phyloP scores from a whole-genome alignment of 2,113 vertebrate genomes.

The Pygoscelis antarcticus region DNA sequence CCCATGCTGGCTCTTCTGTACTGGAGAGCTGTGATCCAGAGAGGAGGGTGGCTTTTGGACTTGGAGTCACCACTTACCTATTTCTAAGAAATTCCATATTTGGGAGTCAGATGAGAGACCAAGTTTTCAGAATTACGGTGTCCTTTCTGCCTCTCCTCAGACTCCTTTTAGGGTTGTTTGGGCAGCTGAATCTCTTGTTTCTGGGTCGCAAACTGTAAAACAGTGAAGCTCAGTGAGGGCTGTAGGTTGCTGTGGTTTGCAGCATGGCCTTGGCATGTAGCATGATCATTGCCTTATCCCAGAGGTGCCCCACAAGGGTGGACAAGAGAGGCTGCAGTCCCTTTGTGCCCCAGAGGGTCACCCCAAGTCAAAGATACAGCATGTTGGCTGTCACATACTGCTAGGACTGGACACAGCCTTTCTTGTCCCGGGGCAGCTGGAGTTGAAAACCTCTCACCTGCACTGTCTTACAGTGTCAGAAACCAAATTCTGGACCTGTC shows the following conservation, averaged over 20 bases:
- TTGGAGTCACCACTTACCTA: neutral
- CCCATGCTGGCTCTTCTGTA: neutral
- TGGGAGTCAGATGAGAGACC: neutral
- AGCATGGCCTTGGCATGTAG: neutral
- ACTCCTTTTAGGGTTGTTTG: neutral
- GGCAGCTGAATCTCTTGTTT: neutral
- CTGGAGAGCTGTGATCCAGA: neutral
- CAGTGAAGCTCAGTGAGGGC: neutral
- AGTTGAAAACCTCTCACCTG: neutral
- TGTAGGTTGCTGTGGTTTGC: neutral
- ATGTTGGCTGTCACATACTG: rapidly evolving
- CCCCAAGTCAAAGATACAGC: neutral
- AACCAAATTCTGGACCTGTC: neutral
- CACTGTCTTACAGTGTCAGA: neutral
- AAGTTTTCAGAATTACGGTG: neutral
- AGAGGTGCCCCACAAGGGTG: neutral
- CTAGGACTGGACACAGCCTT: neutral
- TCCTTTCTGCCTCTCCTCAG: neutral
- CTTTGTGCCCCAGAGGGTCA: neutral
- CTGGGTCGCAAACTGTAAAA: neutral
- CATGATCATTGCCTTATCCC: neutral
- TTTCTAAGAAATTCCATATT: neutral
- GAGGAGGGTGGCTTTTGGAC: neutral
- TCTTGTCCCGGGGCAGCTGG: neutral
- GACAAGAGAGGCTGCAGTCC: neutral